Evolutionary conservation across 2,797 vertebrate species (phyloP).

Genomic region (Gallinago nigripennis): DNA sequence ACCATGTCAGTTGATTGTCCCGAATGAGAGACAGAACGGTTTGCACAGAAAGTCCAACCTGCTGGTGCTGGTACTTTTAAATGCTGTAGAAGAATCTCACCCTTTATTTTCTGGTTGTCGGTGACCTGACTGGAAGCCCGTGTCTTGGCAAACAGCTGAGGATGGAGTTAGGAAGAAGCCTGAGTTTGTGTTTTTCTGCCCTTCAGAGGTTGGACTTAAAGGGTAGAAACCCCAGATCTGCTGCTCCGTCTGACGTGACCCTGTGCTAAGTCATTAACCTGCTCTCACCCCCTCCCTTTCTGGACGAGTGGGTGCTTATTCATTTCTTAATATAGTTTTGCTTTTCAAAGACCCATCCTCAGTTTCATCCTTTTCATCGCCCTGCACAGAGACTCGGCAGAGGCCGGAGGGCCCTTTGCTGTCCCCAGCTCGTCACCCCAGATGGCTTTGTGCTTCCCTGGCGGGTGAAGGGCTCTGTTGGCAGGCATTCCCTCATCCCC

Average conservation of each 20-base stretch:
- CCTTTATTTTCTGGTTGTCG: background rate
- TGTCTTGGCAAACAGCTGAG: background rate
- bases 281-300: background rate
- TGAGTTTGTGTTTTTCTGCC: background rate
- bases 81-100: background rate
- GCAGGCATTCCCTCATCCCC: constrained; percentile 10
- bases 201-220: background rate
- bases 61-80: background rate
- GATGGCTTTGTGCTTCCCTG: constrained; percentile 66
- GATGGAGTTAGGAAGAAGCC: background rate
- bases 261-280: background rate
- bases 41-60: background rate
- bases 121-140: background rate
- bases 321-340: constrained; percentile 55
- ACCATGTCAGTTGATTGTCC: background rate
- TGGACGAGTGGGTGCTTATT: background rate
- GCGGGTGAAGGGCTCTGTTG: constrained; percentile 60
- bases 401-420: constrained; percentile 46
- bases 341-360: constrained; percentile 63
- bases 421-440: constrained; percentile 69
- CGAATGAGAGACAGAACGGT: background rate
- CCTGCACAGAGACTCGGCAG: constrained; percentile 54
- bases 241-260: background rate
- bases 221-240: background rate
- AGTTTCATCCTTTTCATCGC: constrained; percentile 11